phyloP scores from a whole-genome alignment of 1,140 invertebrate species.

The Calosoma granatense region DNA sequence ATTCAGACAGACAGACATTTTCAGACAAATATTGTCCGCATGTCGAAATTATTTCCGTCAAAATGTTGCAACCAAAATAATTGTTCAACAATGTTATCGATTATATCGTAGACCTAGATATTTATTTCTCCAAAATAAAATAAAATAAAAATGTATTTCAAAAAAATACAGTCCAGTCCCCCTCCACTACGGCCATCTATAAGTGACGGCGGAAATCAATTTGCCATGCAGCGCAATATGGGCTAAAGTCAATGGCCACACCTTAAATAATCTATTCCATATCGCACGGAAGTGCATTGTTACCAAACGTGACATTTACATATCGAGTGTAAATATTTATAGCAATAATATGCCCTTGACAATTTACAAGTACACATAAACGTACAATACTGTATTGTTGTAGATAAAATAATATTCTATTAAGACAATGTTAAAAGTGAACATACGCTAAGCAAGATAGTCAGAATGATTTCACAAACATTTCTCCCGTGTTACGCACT shows the following conservation, averaged over 20 bases:
- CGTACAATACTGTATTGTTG: too few relatives aligned
- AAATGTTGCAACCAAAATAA: too few relatives aligned
- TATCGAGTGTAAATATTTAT: too few relatives aligned
- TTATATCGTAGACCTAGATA: too few relatives aligned
- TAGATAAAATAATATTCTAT: neutral
- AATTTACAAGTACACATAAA: too few relatives aligned
- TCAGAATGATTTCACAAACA: constrained; percentile 12
- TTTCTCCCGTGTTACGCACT: constrained; percentile 22
- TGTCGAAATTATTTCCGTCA: too few relatives aligned
- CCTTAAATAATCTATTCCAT: constrained; percentile 5
- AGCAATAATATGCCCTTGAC: too few relatives aligned
- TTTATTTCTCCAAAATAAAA: too few relatives aligned
- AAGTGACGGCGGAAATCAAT: neutral
- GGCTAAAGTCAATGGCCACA: constrained; percentile 3
- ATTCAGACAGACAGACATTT: neutral
- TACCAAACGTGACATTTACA: too few relatives aligned
- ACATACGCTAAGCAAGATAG: neutral
- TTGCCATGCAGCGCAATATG: neutral
- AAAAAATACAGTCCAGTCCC: neutral
- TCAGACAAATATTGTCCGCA: too few relatives aligned
- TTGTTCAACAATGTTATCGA: too few relatives aligned
- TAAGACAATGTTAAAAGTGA: neutral
- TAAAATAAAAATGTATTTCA: too few relatives aligned
- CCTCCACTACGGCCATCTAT: neutral
- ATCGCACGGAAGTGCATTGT: neutral